phyloP scores from a whole-genome alignment of 92 coral and sea anemone species.

The Epizoanthus ramosus region DNA sequence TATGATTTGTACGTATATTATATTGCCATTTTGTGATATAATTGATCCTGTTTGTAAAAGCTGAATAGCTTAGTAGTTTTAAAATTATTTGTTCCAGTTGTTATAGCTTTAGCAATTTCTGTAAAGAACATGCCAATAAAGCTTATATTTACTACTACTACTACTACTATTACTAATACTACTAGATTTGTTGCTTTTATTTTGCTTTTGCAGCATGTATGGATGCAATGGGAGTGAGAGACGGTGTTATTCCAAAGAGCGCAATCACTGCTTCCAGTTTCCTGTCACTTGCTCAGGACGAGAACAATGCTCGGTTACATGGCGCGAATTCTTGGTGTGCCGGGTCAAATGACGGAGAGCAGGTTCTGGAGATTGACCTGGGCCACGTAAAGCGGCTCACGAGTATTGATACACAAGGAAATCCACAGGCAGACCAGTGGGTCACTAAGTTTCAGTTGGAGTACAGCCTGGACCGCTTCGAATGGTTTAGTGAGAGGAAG shows the following conservation, averaged over 20 bases:
- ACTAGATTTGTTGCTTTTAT: not conserved
- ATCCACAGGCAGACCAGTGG: slow-evolving; percentile 27
- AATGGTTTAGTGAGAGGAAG: slow-evolving; percentile 11
- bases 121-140: too few relatives aligned
- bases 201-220: slow-evolving; percentile 10
- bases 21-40: too few relatives aligned
- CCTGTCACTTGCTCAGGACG: not conserved
- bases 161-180: too few relatives aligned
- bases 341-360: not conserved
- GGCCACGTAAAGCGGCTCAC: slow-evolving; percentile 8
- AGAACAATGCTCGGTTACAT: slow-evolving; percentile 4
- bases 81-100: too few relatives aligned
- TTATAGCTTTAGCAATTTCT: too few relatives aligned
- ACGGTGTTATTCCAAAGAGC: not conserved
- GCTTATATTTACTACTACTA: too few relatives aligned
- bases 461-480: slow-evolving; percentile 4
- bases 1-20: too few relatives aligned
- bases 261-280: slow-evolving; percentile 6
- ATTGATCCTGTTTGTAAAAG: too few relatives aligned
- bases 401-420: slow-evolving; percentile 16
- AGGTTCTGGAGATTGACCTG: slow-evolving; percentile 12
- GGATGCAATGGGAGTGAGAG: slow-evolving; percentile 1
- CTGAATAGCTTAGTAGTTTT: too few relatives aligned
- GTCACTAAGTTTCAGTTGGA: not conserved
- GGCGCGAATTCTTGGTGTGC: slow-evolving; percentile 11